Percentiles rank a stretch among this genome's conserved stretches.
These are phyloP conservation scores for Proales similis DNA, from an alignment of 1,140 invertebrate genomes.

Conservation along the genomic window DNA sequence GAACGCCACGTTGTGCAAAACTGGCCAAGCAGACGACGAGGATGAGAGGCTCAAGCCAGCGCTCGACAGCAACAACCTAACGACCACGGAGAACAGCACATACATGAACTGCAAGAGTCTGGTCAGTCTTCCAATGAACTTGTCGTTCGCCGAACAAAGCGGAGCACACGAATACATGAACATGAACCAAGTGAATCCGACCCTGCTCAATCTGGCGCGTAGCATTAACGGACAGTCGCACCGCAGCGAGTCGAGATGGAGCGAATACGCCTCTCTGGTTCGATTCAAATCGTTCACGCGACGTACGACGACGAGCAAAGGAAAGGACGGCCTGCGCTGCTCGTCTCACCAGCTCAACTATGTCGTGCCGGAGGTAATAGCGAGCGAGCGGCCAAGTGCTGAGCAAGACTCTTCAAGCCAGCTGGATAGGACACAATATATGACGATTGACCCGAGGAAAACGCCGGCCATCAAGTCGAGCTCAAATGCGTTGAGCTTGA, in stretches of 20 bases:
- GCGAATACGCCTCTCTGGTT: no score
- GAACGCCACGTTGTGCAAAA: no score
- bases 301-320: no score
- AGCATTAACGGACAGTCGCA: no score
- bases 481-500: no score
- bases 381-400: background rate
- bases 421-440: conserved; percentile 26
- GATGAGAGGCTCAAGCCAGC: no score
- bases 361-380: conserved; percentile 6
- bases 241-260: no score
- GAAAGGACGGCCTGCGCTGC: conserved; percentile 1
- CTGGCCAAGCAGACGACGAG: no score
- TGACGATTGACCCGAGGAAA: conserved; percentile 23
- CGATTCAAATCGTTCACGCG: no score
- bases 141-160: background rate
- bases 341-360: conserved; percentile 25
- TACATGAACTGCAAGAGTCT: no score
- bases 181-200: conserved; percentile 35
- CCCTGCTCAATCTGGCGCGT: conserved; percentile 19
- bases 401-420: background rate
- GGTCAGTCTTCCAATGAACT: conserved; percentile 12
- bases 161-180: conserved; percentile 19
- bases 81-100: no score
- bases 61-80: no score
- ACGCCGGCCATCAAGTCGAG: conserved; percentile 35